phyloP scores from a whole-genome alignment of 2,113 vertebrate genomes.

The Aix galericulata region DNA sequence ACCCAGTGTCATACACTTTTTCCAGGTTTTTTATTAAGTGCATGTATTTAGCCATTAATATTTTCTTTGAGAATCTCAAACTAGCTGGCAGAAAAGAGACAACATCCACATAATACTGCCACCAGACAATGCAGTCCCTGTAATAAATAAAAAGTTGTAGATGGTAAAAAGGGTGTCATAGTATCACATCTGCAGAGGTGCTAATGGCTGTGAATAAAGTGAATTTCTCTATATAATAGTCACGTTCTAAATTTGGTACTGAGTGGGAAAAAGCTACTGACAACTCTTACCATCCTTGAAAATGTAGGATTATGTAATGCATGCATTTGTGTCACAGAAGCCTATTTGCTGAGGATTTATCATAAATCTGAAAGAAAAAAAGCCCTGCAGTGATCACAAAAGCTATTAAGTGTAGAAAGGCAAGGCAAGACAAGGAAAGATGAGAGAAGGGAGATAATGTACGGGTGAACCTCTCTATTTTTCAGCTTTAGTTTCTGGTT shows the following conservation, averaged over 20 bases:
- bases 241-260: neutral
- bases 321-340: neutral
- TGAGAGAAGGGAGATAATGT: neutral
- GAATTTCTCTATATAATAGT: neutral
- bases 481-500: neutral
- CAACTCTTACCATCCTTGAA: neutral
- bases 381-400: neutral
- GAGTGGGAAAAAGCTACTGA: slow-evolving; percentile 26
- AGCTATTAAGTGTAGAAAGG: neutral
- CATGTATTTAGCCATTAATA: neutral
- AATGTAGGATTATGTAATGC: neutral
- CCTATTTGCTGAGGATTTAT: neutral
- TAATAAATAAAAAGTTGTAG: neutral
- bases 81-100: neutral
- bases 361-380: neutral
- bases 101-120: neutral
- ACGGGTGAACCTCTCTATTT: neutral
- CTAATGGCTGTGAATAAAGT: neutral
- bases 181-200: neutral
- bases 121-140: neutral
- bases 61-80: neutral
- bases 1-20: neutral
- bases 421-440: neutral
- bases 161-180: neutral
- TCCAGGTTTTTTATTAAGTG: neutral